Conservation (phyloP, 2,888 invertebrate genomes). For the Fragum sueziense region DNA sequence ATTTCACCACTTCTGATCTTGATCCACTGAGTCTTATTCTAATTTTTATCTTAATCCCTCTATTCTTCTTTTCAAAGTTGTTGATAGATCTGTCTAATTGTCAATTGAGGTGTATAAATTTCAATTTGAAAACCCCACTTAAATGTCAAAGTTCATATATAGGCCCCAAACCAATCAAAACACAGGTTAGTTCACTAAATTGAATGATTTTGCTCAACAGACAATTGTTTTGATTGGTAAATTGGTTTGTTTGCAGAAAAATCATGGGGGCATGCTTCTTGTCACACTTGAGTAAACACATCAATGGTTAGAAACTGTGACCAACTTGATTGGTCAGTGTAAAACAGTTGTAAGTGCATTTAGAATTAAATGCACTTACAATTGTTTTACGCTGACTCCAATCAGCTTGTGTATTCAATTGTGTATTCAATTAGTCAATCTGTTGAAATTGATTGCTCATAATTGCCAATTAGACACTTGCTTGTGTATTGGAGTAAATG, state of each 20-base stretch:
- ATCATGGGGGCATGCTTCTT: slow-evolving; percentile 17
- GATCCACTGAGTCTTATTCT: not conserved
- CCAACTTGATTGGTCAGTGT: not conserved
- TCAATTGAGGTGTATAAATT: not conserved
- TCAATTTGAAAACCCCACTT: not conserved
- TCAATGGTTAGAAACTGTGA: slow-evolving; percentile 12
- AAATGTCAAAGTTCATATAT: not conserved
- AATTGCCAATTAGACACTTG: not conserved
- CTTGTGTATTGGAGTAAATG: not conserved
- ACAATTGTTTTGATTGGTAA: slow-evolving; percentile 7
- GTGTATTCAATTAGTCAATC: not conserved
- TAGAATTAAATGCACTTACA: too few relatives aligned
- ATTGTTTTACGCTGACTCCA: not conserved
- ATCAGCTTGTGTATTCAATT: not conserved
- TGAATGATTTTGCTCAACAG: not conserved
- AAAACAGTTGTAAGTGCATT: too few relatives aligned
- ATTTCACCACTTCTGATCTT: not conserved
- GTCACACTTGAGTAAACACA: slow-evolving; percentile 4
- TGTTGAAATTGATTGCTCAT: not conserved
- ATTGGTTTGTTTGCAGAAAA: not conserved
- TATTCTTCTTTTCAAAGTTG: not conserved
- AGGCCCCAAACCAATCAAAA: not conserved
- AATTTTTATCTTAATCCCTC: not conserved
- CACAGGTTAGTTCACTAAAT: not conserved
- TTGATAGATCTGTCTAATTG: not conserved